Conservation (phyloP, 2,888 invertebrate species). For the Caenorhabditis wallacei region DNA sequence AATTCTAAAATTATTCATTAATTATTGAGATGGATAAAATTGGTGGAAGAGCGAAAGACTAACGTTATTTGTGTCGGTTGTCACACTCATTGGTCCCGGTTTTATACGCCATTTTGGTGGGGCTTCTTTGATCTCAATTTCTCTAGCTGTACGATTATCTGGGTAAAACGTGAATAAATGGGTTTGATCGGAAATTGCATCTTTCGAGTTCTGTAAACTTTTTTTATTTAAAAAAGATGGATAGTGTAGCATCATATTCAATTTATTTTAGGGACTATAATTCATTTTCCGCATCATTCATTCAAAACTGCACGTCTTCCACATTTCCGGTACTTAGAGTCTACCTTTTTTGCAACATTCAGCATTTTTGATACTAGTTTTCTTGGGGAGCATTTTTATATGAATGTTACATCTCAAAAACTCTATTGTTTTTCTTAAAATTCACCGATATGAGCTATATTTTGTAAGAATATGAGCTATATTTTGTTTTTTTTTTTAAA, state of each 20-base stretch:
- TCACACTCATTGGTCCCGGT: slow-evolving; percentile 37
- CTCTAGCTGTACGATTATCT: slow-evolving; percentile 57
- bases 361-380: not conserved
- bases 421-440: too few relatives aligned
- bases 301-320: too few relatives aligned
- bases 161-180: slow-evolving; percentile 62
- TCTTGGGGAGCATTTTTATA: too few relatives aligned
- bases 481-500: too few relatives aligned
- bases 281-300: too few relatives aligned
- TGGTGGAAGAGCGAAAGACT: slow-evolving; percentile 7
- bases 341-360: not conserved
- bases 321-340: slow-evolving; percentile 13
- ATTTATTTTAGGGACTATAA: too few relatives aligned
- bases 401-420: too few relatives aligned
- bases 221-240: too few relatives aligned
- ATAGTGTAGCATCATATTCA: too few relatives aligned
- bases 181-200: not conserved
- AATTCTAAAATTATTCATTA: slow-evolving; percentile 5
- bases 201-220: slow-evolving; percentile 51
- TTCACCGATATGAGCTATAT: too few relatives aligned
- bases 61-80: slow-evolving; percentile 21
- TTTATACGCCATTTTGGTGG: slow-evolving; percentile 1
- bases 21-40: slow-evolving; percentile 25
- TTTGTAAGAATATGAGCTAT: too few relatives aligned
- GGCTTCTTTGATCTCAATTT: slow-evolving; percentile 20